Percentiles rank a stretch among this genome's conserved stretches.
phyloP scores from a whole-genome alignment of 92 coral and sea anemone species.

The Meandrina meandrites region DNA sequence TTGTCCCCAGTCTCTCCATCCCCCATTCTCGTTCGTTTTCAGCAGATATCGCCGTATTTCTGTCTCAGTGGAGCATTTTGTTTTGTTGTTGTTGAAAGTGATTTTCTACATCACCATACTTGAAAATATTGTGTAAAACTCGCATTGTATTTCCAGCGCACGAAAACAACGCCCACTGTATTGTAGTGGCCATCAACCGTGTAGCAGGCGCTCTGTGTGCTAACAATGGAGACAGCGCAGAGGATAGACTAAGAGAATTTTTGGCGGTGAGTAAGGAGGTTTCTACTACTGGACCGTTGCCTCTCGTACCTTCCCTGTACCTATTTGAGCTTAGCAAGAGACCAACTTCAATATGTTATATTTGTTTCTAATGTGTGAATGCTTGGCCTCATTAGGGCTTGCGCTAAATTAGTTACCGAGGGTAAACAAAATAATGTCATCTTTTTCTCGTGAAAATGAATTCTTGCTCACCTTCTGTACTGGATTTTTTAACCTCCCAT shows the following conservation, averaged over 20 bases:
- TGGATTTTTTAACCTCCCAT: too few species aligned
- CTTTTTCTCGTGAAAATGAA: too few species aligned
- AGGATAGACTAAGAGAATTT: slow-evolving; percentile 92
- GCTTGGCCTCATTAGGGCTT: too few species aligned
- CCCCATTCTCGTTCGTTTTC: background rate
- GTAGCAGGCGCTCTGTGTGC: slow-evolving; percentile 85
- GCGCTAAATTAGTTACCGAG: too few species aligned
- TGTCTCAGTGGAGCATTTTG: background rate
- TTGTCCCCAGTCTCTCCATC: background rate
- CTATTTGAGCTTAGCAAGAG: too few species aligned
- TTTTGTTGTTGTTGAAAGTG: background rate
- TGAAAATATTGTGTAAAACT: background rate
- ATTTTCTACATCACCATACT: too few species aligned
- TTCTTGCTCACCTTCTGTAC: too few species aligned
- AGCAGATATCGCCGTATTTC: background rate
- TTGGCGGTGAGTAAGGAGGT: slow-evolving; percentile 72
- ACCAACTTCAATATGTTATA: too few species aligned
- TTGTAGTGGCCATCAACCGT: slow-evolving; percentile 80
- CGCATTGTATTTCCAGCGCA: slow-evolving; percentile 54
- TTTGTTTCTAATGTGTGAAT: too few species aligned
- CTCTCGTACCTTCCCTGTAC: background rate
- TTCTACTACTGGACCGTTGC: background rate
- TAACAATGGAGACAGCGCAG: slow-evolving; percentile 92
- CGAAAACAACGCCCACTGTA: slow-evolving; percentile 97
- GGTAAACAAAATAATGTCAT: too few species aligned